Base-by-base conservation (phyloP, 1,140 invertebrate genomes). In the Colletes latitarsis region DNA sequence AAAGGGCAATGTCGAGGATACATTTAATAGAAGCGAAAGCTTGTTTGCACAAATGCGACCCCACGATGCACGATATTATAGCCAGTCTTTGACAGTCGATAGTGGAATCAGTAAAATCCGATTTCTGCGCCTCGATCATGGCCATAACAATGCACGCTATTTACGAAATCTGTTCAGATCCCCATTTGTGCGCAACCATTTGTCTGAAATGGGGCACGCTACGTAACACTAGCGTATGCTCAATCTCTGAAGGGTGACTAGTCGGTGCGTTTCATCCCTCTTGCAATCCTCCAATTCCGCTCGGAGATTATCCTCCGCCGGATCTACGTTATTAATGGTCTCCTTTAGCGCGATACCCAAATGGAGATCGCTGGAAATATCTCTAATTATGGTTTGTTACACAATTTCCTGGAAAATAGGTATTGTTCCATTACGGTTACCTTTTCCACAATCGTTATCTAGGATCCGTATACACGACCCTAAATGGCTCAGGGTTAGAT, bases 241-340 rank as follows among this genome's bases (percentile, higher is more conserved):
- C 39, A 73, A 79, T 57, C 77, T 73, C 77, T 66, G 77, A 79
- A 79, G 70, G 60, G 60, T 62, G 77, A 64, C 76, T 62, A 60
- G 66, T 78, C 58, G 69, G 15, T 39, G 49, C 68, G 77, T 73
- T 79, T 79, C 77, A 73, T 64, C 60, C 77, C 77, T 43, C 57
- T 55, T 57, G 49, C 60, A 49, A 79, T 79, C 77, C 77, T 64
- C 60, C 77, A 64, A 73, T 79, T 73, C 75, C 77, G 60, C 52
- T 39, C 15, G 69, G 60, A 79, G 70, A 79, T 79, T 79, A 79
- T 79, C 70, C 69, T 49, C 52, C n/a, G 69, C 60, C 70, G 70
- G 77, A 79, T 73, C 69, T 79, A 53, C 70, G 77, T 79, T 79
- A 79, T 79, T 79, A 79, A 79, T 79, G 77, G 77, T 57, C 77